Percentiles rank a stretch among this genome's conserved stretches.
phyloP scores from a whole-genome alignment of 2,888 invertebrate genomes.

The Lepidocyrtinus sp. region DNA sequence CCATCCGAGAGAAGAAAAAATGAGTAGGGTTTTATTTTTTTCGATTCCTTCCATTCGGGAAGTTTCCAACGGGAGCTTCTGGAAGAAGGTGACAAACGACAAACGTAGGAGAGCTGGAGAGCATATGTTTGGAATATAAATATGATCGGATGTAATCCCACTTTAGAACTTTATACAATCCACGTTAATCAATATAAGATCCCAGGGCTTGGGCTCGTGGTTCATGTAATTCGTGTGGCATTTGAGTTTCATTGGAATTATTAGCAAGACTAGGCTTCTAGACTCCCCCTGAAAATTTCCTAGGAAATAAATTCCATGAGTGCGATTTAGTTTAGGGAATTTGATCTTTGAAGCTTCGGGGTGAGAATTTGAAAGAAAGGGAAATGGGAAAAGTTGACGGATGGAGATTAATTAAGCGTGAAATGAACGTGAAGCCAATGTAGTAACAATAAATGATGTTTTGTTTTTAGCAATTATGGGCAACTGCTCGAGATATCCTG shows the following conservation, averaged over 20 bases:
- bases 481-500: constrained; percentile 72
- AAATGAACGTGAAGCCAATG: not conserved
- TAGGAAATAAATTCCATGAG: too few relatives aligned
- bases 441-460: not conserved
- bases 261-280: not conserved
- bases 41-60: not conserved
- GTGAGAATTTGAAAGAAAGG: not conserved
- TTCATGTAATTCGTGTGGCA: not conserved
- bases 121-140: too few relatives aligned
- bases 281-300: too few relatives aligned
- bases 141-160: not conserved
- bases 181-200: not conserved
- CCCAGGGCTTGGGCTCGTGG: not conserved
- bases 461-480: constrained; percentile 68
- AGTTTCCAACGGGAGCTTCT: not conserved
- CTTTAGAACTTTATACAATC: not conserved
- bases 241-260: not conserved
- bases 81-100: not conserved
- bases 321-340: too few relatives aligned
- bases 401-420: constrained; percentile 11
- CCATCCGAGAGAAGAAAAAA: not conserved
- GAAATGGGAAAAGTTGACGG: not conserved
- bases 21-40: not conserved
- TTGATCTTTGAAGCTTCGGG: too few relatives aligned
- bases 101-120: not conserved